These are phyloP conservation scores for Monochamus alternatus DNA, from an alignment of 2,888 invertebrate species.

Conservation along the genomic window DNA sequence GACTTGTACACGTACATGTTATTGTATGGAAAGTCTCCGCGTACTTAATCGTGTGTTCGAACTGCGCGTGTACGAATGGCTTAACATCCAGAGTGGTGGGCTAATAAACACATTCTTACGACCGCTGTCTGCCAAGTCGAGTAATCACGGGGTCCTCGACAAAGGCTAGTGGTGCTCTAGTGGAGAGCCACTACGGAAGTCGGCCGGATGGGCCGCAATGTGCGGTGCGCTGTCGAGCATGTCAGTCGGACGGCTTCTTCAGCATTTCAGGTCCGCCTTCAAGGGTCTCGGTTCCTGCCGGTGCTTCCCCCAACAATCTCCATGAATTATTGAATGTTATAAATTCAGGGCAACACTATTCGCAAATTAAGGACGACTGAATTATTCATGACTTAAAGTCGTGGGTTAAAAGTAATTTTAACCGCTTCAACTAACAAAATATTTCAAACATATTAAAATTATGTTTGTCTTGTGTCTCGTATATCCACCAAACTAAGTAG, in stretches of 20 bases:
- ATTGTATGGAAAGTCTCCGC: too few species aligned
- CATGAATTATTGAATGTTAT: too few species aligned
- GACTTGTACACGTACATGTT: too few species aligned
- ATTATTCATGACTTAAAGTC: too few species aligned
- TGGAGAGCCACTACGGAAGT: constrained; percentile 39
- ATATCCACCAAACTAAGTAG: too few species aligned
- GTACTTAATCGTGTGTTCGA: background rate
- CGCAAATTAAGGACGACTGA: too few species aligned
- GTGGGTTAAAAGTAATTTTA: too few species aligned
- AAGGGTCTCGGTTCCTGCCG: background rate
- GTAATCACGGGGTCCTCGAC: constrained; percentile 34
- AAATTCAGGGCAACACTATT: too few species aligned
- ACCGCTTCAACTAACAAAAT: too few species aligned
- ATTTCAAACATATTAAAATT: too few species aligned
- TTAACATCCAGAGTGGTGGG: constrained; percentile 33
- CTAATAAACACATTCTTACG: constrained; percentile 40
- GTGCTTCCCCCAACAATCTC: too few species aligned
- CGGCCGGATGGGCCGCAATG: constrained; percentile 14
- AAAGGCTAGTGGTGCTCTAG: constrained; percentile 38
- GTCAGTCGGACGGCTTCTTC: constrained; percentile 11
- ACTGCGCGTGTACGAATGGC: background rate
- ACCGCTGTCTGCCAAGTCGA: constrained; percentile 19
- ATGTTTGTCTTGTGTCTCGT: too few species aligned
- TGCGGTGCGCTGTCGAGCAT: background rate
- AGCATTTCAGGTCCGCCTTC: background rate